phyloP scores from a whole-genome alignment of 2,797 vertebrate species.

The Sebastes iracundus region DNA sequence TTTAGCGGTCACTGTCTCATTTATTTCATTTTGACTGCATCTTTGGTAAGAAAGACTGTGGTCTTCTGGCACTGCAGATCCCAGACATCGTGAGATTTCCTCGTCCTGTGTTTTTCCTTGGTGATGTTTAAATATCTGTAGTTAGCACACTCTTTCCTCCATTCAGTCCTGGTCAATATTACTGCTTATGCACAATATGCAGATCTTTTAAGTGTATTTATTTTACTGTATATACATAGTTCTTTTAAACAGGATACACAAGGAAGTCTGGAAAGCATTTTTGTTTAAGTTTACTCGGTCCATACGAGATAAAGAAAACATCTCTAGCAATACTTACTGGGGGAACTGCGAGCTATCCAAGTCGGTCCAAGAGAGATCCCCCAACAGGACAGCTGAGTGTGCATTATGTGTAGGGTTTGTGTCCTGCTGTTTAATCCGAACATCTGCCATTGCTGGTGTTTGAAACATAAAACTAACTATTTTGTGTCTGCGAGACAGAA shows the following conservation, averaged over 20 bases:
- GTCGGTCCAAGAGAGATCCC: neutral
- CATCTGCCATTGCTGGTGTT: no score
- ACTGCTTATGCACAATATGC: neutral
- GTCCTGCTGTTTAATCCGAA: neutral
- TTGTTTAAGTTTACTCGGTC: neutral
- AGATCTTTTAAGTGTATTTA: neutral
- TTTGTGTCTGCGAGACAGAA: neutral
- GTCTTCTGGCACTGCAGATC: no score
- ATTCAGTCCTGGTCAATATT: neutral
- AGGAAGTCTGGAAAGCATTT: neutral
- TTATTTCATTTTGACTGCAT: slow-evolving; percentile 1
- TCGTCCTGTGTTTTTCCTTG: neutral
- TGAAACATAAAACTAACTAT: neutral
- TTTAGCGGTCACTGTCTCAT: neutral
- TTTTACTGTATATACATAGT: neutral
- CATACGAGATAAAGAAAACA: neutral
- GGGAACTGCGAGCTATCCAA: neutral
- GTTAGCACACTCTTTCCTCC: neutral
- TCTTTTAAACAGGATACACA: neutral
- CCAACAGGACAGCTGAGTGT: neutral
- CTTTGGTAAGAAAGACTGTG: neutral
- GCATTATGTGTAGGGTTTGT: neutral
- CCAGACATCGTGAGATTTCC: neutral
- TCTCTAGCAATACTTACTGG: neutral
- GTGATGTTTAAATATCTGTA: neutral